Percentiles rank a stretch among this genome's conserved stretches.
These are phyloP conservation scores for Drosophila punjabiensis DNA, from an alignment of 1,140 invertebrate genomes.

Conservation along the genomic window DNA sequence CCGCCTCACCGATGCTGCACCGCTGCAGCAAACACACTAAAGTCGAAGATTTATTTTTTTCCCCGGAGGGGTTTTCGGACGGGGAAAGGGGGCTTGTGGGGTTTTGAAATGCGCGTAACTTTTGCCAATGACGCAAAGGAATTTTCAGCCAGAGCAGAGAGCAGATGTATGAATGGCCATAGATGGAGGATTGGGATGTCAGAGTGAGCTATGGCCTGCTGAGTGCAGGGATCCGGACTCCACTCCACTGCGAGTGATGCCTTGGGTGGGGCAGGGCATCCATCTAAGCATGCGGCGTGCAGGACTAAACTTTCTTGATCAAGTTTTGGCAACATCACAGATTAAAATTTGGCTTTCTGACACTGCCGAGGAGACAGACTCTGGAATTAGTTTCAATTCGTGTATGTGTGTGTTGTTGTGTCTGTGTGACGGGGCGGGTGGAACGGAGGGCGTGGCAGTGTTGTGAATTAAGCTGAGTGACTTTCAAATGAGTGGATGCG, in stretches of 20 bases:
- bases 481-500: conserved; percentile 79
- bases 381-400: conserved; percentile 37
- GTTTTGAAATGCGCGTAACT: conserved; percentile 66
- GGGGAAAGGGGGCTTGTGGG: conserved; percentile 1
- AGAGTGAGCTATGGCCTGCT: conserved; percentile 67
- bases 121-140: conserved; percentile 73
- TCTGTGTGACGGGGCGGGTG: background rate
- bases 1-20: conserved; percentile 1
- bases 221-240: conserved; percentile 42
- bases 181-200: conserved; percentile 36
- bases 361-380: conserved; percentile 57
- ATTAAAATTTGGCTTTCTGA: conserved; percentile 83
- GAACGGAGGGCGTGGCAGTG: conserved; percentile 53
- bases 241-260: conserved; percentile 2
- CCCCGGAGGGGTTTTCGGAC: conserved; percentile 1
- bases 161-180: conserved; percentile 31
- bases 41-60: conserved; percentile 73
- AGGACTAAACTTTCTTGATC: conserved; percentile 75
- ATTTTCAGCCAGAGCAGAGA: conserved; percentile 52
- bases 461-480: conserved; percentile 77
- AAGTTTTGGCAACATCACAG: conserved; percentile 81
- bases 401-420: conserved; percentile 5
- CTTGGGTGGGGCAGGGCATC: conserved; percentile 44
- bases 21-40: conserved; percentile 37
- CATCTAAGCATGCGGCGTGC: conserved; percentile 69